These are phyloP conservation scores for Melanitta fusca DNA, from an alignment of 2,797 vertebrate species.

Conservation along the genomic window DNA sequence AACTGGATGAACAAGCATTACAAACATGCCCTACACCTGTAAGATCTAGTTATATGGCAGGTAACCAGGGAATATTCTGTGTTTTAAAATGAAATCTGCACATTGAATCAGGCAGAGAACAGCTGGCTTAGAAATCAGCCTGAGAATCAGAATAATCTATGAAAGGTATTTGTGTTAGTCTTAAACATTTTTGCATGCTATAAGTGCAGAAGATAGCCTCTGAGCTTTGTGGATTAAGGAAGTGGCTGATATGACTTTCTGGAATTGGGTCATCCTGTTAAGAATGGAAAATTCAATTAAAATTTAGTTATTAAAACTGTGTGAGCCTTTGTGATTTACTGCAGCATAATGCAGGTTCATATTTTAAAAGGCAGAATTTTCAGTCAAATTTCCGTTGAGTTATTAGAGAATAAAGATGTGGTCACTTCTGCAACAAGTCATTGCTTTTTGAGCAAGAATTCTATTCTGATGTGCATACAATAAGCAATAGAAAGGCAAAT, in stretches of 20 bases:
- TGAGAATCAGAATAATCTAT: slow-evolving; percentile 73
- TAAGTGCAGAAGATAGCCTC: slow-evolving; percentile 57
- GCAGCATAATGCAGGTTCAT: not conserved
- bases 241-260: slow-evolving; percentile 48
- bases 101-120: slow-evolving; percentile 79
- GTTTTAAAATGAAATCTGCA: slow-evolving; percentile 75
- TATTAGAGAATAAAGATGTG: not conserved
- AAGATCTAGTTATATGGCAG: slow-evolving; percentile 72
- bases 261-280: slow-evolving; percentile 20
- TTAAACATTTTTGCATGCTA: slow-evolving; percentile 74
- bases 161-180: slow-evolving; percentile 76
- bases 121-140: slow-evolving; percentile 81
- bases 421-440: not conserved
- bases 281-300: slow-evolving; percentile 37
- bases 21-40: slow-evolving; percentile 81
- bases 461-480: not conserved
- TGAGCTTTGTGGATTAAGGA: slow-evolving; percentile 53
- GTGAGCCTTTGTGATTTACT: slow-evolving; percentile 1
- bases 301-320: slow-evolving; percentile 3
- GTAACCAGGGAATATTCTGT: slow-evolving; percentile 80
- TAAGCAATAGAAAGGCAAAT: not conserved
- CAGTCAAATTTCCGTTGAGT: not conserved
- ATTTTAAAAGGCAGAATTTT: not conserved
- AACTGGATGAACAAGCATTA: slow-evolving; percentile 72
- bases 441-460: not conserved